Evolutionary conservation across 1,140 invertebrate species (phyloP).

Genomic region (Zaprionus kolodkinae): DNA sequence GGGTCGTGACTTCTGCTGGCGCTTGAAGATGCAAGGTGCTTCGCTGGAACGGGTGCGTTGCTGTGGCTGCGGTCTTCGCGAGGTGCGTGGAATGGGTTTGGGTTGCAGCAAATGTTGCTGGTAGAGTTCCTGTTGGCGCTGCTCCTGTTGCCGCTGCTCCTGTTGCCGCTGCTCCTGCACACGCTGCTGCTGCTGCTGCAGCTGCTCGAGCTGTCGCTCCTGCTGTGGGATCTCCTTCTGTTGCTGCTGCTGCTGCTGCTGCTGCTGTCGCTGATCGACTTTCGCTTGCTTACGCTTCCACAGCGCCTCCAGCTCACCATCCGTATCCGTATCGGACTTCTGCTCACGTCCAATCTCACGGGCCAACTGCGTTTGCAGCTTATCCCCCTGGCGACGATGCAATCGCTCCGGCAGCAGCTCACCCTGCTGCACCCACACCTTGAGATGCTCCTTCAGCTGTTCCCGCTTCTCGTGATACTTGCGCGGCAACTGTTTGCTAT

Average conservation of each 20-base stretch:
- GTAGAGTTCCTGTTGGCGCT: not conserved
- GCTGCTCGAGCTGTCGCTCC: not conserved
- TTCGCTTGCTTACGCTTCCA: too few species aligned
- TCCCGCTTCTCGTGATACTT: conserved; percentile 23
- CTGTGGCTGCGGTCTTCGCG: not conserved
- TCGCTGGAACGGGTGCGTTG: not conserved
- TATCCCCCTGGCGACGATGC: not conserved
- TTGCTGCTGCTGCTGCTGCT: not conserved
- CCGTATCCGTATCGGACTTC: not conserved
- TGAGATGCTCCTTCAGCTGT: not conserved
- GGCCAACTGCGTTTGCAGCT: not conserved
- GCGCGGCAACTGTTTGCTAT: conserved; percentile 4
- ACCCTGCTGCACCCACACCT: conserved; percentile 17
- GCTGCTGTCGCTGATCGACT: not conserved
- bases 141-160: not conserved
- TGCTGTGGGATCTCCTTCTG: not conserved
- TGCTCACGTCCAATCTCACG: not conserved
- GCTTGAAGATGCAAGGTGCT: not conserved
- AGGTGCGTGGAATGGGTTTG: not conserved
- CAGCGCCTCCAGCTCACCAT: too few species aligned
- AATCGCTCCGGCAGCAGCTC: not conserved
- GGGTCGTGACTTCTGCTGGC: not conserved
- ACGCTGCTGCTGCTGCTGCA: not conserved
- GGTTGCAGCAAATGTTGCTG: not conserved
- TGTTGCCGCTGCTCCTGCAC: not conserved